Conservation (phyloP, 30 jellyfish, hydroid and myxozoan genomes). For the Catostylus mosaicus region DNA sequence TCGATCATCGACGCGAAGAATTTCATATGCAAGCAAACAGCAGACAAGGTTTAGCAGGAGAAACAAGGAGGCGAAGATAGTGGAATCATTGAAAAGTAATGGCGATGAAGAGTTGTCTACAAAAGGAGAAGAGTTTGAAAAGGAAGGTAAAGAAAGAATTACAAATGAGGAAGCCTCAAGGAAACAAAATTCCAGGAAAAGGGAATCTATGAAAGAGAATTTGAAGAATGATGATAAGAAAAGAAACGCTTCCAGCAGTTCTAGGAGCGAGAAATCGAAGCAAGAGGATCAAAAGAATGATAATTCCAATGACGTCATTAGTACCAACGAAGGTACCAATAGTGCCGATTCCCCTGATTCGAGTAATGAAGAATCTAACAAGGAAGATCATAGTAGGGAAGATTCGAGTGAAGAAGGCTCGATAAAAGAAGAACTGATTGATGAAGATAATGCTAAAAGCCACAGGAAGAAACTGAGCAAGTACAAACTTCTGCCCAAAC, state of each 20-base stretch:
- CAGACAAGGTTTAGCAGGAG: neutral
- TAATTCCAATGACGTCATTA: no score
- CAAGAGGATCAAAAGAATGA: no score
- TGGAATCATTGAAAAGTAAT: neutral
- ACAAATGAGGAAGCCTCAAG: neutral
- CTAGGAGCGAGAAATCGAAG: no score
- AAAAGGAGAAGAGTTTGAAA: neutral
- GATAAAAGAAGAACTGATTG: neutral
- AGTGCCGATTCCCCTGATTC: neutral
- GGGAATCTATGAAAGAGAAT: neutral
- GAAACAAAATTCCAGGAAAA: neutral
- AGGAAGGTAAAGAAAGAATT: neutral
- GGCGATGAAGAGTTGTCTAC: neutral
- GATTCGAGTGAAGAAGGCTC: neutral
- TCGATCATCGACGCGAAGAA: constrained; percentile 13
- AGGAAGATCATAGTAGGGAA: neutral
- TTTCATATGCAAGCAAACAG: neutral
- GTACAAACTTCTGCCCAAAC: neutral
- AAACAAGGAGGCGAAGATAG: neutral
- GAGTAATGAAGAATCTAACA: neutral
- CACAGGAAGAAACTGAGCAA: neutral
- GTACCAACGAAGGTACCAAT: no score
- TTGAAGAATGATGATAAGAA: neutral
- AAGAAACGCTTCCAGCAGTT: no score
- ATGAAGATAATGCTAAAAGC: neutral